phyloP scores from a whole-genome alignment of 2,113 vertebrate genomes.

The Scatophagus argus region DNA sequence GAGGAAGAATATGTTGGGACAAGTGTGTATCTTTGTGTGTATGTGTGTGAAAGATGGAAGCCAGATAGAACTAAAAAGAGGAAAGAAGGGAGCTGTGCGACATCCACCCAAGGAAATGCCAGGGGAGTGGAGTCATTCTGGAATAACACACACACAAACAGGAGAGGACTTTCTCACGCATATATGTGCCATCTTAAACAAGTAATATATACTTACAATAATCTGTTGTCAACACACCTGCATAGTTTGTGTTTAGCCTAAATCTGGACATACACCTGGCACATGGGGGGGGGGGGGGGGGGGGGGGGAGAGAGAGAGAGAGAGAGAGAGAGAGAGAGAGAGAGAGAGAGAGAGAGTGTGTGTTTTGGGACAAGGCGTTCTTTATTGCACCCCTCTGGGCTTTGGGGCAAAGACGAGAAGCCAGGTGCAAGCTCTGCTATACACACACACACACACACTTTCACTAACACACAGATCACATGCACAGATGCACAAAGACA shows the following conservation, averaged over 20 bases:
- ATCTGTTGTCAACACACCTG: slow-evolving; percentile 15
- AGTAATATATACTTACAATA: slow-evolving; percentile 31
- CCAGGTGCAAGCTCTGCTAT: slow-evolving; percentile 71
- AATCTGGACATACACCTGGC: not conserved
- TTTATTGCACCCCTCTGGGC: slow-evolving; percentile 70
- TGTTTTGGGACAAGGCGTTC: slow-evolving; percentile 66
- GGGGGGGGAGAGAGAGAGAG: no score
- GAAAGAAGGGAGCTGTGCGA: slow-evolving; percentile 50
- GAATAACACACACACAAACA: slow-evolving; percentile 15
- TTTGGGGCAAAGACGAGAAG: slow-evolving; percentile 48
- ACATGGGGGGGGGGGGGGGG: no score
- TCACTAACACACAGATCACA: not conserved
- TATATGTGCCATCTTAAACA: slow-evolving; percentile 19
- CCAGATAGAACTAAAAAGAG: slow-evolving; percentile 58
- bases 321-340: no score
- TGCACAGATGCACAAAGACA: not conserved
- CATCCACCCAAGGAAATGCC: slow-evolving; percentile 85
- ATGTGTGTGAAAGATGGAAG: slow-evolving; percentile 37
- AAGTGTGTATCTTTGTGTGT: slow-evolving; percentile 8
- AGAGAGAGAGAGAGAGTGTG: no score
- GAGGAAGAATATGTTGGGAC: not conserved
- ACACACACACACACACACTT: slow-evolving; percentile 17
- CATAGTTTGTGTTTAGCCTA: slow-evolving; percentile 31
- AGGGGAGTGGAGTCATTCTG: slow-evolving; percentile 78
- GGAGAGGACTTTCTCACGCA: not conserved